phyloP scores from a whole-genome alignment of 2,797 vertebrate genomes.

The Cyprinodon diabolis region DNA sequence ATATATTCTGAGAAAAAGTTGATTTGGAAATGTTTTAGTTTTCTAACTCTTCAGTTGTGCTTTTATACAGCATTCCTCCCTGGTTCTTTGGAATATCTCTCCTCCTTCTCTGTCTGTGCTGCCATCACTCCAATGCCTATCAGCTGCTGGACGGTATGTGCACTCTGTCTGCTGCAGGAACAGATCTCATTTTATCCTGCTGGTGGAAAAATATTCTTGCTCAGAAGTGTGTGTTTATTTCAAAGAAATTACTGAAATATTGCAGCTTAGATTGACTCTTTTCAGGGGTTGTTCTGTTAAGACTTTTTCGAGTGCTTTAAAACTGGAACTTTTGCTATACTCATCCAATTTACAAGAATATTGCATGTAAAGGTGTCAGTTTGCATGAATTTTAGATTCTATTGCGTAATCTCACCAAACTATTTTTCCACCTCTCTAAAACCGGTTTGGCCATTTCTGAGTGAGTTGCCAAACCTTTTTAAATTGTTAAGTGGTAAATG shows the following conservation, averaged over 20 bases:
- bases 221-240: slow-evolving; percentile 36
- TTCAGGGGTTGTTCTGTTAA: background rate
- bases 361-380: background rate
- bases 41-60: slow-evolving; percentile 43
- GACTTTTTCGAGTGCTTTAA: background rate
- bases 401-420: background rate
- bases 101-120: slow-evolving; percentile 57
- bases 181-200: slow-evolving; percentile 9
- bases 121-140: slow-evolving; percentile 60
- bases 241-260: background rate
- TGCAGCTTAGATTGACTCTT: background rate
- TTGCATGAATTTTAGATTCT: background rate
- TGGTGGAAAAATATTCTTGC: slow-evolving; percentile 36
- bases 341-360: background rate
- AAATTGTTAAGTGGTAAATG: slow-evolving; percentile 11
- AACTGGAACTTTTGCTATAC: background rate
- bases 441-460: background rate
- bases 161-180: slow-evolving; percentile 5
- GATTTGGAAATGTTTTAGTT: slow-evolving; percentile 12
- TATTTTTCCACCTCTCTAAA: background rate
- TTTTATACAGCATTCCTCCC: slow-evolving; percentile 62
- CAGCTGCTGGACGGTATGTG: slow-evolving; percentile 78
- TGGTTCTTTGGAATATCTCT: slow-evolving; percentile 75
- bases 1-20: slow-evolving; percentile 5
- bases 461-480: background rate